These are phyloP conservation scores for Strongylocentrotus purpuratus DNA, from an alignment of 35 echinoderm and acorn worm species.

Conservation along the genomic window DNA sequence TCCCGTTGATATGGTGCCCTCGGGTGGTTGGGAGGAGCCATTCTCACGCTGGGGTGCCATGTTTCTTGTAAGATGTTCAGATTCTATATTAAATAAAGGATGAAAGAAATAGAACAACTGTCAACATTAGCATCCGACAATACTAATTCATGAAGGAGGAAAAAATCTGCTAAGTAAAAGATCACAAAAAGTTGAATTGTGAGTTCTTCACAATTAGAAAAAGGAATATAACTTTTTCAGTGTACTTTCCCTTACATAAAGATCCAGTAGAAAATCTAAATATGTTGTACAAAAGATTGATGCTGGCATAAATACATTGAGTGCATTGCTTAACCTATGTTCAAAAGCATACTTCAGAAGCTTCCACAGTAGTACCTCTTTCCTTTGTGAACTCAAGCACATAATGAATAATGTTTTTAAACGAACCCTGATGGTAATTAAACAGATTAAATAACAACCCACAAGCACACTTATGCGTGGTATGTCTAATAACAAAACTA, in stretches of 20 bases:
- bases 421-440: background rate
- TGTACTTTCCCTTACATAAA: no score
- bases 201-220: no score
- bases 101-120: background rate
- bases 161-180: background rate
- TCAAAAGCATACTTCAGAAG: background rate
- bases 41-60: conserved; percentile 28
- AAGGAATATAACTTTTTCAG: no score
- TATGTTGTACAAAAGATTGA: no score
- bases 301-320: background rate
- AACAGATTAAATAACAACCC: background rate
- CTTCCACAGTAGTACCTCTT: background rate
- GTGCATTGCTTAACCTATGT: background rate
- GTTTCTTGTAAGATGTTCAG: background rate
- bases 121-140: background rate
- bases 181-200: background rate
- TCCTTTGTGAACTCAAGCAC: background rate
- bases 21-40: background rate
- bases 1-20: background rate
- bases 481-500: conserved; percentile 5
- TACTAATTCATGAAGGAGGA: background rate
- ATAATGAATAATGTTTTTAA: no score
- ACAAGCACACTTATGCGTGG: background rate
- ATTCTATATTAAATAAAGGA: conserved; percentile 15
- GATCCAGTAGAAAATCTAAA: no score